Evolutionary conservation across 2,888 invertebrate genomes (phyloP), one percentile per base, ranked within the genome.

Genomic region (Lepidonotus clava): DNA sequence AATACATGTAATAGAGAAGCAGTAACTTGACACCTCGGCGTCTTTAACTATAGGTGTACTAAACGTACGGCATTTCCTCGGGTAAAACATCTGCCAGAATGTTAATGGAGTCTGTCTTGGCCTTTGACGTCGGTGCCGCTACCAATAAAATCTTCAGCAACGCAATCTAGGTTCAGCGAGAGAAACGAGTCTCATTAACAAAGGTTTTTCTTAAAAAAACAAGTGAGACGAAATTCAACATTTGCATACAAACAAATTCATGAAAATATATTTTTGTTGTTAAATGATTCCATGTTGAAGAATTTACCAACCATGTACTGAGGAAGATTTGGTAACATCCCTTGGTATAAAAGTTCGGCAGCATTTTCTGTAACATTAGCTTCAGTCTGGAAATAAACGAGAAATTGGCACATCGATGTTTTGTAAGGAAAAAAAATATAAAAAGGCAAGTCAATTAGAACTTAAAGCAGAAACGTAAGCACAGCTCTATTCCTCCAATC

Each of bases 1-100:
- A n/a, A n/a, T n/a, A n/a, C n/a, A n/a, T n/a, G n/a, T 18, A 67
- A 67, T 34, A 36, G 36, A 67, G 32, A 21, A 1, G 67, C 6
- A 67, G 24, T 18, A 67, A 36, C 67, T 34, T 67, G 32, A 14
- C 32, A 36, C 36, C 36, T 67, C 0, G 21, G 28, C 28, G 36
- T 2, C 14, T 14, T 24, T 24, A n/a, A n/a, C n/a, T n/a, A n/a
- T n/a, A n/a, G 51, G 14, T 51, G 14, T 21, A 51, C 11, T 53
- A 14, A 86, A 95, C 96, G 95, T 94, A 96, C 96, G 98, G 98
- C 98, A 98, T 98, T 95, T 98, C 98, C 95, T 98, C 98, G 0
- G 99, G 99, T 90, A 99, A 94, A 83, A 99, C 97, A 95, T 99
- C 99, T 61, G 98, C 97, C 96, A 99, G 97, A 71, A 99, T 99